These are phyloP conservation scores for Etheostoma nigrum DNA, from an alignment of 2,797 vertebrate genomes.

Conservation along the genomic window DNA sequence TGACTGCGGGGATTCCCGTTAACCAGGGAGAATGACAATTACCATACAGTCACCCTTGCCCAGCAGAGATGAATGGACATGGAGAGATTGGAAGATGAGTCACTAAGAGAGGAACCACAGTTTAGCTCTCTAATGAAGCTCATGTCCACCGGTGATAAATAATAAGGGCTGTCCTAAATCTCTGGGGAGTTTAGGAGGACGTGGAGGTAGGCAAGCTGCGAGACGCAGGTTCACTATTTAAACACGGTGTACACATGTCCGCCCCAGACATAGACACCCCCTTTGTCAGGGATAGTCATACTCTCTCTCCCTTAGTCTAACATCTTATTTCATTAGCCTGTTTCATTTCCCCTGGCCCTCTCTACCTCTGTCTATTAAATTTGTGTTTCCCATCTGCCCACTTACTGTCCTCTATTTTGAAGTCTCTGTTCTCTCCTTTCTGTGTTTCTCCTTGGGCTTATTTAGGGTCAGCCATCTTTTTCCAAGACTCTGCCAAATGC, in stretches of 20 bases:
- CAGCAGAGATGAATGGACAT: constrained; percentile 22
- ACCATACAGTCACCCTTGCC: constrained; percentile 57
- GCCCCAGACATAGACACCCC: not conserved
- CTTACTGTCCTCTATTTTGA: constrained; percentile 53
- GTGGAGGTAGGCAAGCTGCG: constrained; percentile 19
- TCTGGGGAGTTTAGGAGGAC: constrained; percentile 23
- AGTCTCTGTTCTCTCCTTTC: constrained; percentile 33
- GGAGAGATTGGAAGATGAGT: constrained; percentile 61
- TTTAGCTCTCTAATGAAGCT: constrained; percentile 63
- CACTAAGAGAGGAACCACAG: constrained; percentile 48
- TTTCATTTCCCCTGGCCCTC: constrained; percentile 50
- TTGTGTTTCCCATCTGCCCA: constrained; percentile 51
- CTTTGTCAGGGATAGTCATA: constrained; percentile 15
- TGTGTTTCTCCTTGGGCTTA: constrained; percentile 54
- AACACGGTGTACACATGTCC: not conserved
- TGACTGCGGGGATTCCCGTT: constrained; percentile 72
- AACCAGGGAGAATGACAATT: constrained; percentile 75
- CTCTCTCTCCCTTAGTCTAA: constrained; percentile 34
- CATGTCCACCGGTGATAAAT: constrained; percentile 59
- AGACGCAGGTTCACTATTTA: constrained; percentile 40
- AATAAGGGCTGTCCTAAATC: constrained; percentile 52
- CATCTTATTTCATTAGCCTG: constrained; percentile 49
- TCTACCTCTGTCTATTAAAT: constrained; percentile 40
- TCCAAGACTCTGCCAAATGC: constrained; percentile 61
- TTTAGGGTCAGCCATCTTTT: constrained; percentile 63